Conservation (phyloP, 2,113 vertebrate genomes). For the Dryoscopus gambensis region DNA sequence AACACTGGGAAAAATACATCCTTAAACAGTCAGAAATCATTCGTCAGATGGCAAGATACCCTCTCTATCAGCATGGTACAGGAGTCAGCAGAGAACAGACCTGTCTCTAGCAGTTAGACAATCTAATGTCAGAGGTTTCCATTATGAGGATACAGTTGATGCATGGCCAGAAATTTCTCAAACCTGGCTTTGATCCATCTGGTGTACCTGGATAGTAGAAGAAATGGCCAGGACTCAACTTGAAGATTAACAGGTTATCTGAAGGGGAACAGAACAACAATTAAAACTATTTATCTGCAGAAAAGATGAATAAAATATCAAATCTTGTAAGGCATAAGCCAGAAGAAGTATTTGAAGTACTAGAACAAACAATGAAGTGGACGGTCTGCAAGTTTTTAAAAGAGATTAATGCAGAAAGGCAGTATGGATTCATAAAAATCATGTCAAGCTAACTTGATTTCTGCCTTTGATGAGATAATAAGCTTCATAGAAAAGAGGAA, state of each 20-base stretch:
- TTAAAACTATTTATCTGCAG: neutral
- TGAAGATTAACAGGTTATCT: neutral
- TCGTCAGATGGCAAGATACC: neutral
- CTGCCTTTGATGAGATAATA: constrained; percentile 59
- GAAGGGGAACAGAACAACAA: neutral
- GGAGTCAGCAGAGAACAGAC: neutral
- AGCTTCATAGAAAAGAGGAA: constrained; percentile 35
- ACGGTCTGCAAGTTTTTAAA: neutral
- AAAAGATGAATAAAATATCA: neutral
- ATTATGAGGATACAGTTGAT: neutral
- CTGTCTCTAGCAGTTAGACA: neutral
- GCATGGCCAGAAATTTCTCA: neutral
- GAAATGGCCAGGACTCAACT: neutral
- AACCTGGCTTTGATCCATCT: neutral
- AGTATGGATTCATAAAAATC: constrained; percentile 20
- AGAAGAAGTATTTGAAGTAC: neutral
- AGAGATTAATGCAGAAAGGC: neutral
- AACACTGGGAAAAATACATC: neutral
- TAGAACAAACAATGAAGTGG: constrained; percentile 1
- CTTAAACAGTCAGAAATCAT: neutral
- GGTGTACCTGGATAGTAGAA: neutral
- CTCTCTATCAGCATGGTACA: neutral
- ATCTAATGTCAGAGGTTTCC: neutral
- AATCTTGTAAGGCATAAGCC: neutral
- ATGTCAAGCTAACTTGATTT: constrained; percentile 41